Percentiles rank a stretch among this genome's conserved stretches.
phyloP scores from a whole-genome alignment of 2,797 vertebrate species.

The Prionace glauca region DNA sequence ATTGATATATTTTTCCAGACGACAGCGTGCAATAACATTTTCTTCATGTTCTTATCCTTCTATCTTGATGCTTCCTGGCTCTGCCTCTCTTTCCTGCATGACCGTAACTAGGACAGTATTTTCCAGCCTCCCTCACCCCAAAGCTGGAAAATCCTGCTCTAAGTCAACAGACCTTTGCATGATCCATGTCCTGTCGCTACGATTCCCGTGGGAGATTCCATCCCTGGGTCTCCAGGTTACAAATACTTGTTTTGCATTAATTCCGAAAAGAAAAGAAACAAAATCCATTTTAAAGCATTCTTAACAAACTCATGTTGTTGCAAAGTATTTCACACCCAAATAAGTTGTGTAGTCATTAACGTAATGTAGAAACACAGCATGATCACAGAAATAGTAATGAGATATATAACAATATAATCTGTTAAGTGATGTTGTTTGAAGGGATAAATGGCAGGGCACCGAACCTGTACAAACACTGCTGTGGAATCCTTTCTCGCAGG shows the following conservation, averaged over 20 bases:
- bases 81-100: background rate
- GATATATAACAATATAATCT: too few species aligned
- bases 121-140: too few species aligned
- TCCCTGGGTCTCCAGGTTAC: background rate
- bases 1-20: too few species aligned
- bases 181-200: too few species aligned
- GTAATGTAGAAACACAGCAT: background rate
- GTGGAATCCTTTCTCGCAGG: too few species aligned
- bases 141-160: too few species aligned
- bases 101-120: background rate
- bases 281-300: background rate
- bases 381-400: too few species aligned
- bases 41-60: background rate
- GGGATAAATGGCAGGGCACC: too few species aligned
- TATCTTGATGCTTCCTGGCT: background rate
- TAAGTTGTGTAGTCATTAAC: background rate
- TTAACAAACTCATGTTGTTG: background rate
- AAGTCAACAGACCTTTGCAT: too few species aligned
- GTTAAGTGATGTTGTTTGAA: too few species aligned
- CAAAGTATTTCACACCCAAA: background rate
- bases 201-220: too few species aligned
- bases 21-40: background rate
- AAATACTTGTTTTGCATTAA: background rate
- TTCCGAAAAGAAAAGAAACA: background rate
- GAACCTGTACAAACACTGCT: too few species aligned